Conservation (phyloP, 2,888 invertebrate genomes). For the Fragum fragum region DNA sequence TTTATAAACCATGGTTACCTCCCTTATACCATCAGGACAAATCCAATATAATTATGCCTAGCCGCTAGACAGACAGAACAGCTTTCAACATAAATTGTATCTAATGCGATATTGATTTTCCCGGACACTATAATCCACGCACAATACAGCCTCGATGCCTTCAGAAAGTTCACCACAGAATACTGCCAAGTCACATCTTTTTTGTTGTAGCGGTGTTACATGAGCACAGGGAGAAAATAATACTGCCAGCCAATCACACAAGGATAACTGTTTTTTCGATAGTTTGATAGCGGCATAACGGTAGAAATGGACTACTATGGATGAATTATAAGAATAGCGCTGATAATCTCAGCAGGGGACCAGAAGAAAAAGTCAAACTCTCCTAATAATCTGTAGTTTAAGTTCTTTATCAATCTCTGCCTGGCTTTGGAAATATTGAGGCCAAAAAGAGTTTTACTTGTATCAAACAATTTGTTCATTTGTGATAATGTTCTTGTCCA, state of each 20-base stretch:
- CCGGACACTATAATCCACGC: constrained; percentile 53
- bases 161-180: constrained; percentile 39
- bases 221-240: constrained; percentile 18
- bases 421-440: no score
- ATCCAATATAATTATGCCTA: constrained; percentile 54
- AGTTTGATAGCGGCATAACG: not conserved
- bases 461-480: no score
- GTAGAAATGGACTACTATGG: not conserved
- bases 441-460: no score
- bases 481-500: no score
- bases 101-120: constrained; percentile 67
- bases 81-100: constrained; percentile 66
- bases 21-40: constrained; percentile 49
- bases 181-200: constrained; percentile 52
- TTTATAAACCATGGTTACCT: constrained; percentile 35
- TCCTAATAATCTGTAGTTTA: no score
- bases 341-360: not conserved
- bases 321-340: not conserved
- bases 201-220: constrained; percentile 22
- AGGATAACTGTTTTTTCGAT: constrained; percentile 6
- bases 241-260: constrained; percentile 19
- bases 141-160: constrained; percentile 12
- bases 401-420: no score
- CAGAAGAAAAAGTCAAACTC: not conserved
- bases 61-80: constrained; percentile 62